phyloP scores from a whole-genome alignment of 2,888 invertebrate species.

The Metacarcinus magister region DNA sequence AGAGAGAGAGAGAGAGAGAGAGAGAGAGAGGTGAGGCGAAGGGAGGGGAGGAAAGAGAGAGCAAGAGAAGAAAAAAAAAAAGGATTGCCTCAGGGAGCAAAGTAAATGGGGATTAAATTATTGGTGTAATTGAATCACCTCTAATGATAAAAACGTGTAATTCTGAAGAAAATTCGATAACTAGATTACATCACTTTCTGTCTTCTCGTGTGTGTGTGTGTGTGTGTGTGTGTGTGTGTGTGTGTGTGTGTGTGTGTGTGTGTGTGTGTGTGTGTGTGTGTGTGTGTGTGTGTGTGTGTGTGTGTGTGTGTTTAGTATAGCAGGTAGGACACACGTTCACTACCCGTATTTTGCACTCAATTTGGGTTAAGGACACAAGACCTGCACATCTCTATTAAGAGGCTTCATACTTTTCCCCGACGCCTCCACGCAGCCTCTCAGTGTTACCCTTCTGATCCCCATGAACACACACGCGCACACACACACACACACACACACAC shows the following conservation, averaged over 20 bases:
- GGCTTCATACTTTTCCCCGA: too few species aligned
- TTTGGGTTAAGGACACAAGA: too few species aligned
- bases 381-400: too few species aligned
- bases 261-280: not conserved
- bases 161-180: not conserved
- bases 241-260: not conserved
- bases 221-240: not conserved
- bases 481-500: not conserved
- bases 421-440: too few species aligned
- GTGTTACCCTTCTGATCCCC: too few species aligned
- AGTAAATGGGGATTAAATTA: not conserved
- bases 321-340: not conserved
- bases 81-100: not conserved
- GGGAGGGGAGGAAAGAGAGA: not conserved
- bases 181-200: not conserved
- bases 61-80: not conserved
- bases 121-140: not conserved
- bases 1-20: conserved; percentile 26
- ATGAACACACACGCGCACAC: too few species aligned
- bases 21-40: conserved; percentile 26
- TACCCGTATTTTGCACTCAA: too few species aligned
- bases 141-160: not conserved
- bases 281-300: not conserved
- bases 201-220: not conserved
- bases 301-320: not conserved